These are phyloP conservation scores for Hippocampus comes DNA, from an alignment of 2,113 vertebrate genomes.

Conservation along the genomic window DNA sequence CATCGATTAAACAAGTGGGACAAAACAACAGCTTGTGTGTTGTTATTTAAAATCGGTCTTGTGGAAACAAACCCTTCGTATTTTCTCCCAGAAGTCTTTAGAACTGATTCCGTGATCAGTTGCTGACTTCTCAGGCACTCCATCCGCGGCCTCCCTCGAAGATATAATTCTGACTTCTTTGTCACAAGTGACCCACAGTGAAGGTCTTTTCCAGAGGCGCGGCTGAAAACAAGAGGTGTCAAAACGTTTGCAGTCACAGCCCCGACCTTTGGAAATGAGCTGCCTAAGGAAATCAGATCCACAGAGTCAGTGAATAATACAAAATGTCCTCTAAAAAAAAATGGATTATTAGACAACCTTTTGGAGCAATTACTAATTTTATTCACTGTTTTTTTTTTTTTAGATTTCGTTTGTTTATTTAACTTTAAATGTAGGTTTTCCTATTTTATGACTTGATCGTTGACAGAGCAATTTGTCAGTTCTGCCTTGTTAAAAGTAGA, in stretches of 20 bases:
- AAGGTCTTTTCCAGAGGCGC: constrained; percentile 7
- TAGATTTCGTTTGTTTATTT: not conserved
- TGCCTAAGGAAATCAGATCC: not conserved
- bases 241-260: constrained; percentile 3
- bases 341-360: not conserved
- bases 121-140: not conserved
- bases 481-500: not conserved
- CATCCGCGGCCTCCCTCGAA: not conserved
- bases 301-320: not conserved
- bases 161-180: constrained; percentile 4
- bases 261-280: constrained; percentile 1
- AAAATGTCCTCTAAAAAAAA: not conserved
- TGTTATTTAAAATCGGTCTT: not conserved
- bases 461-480: not conserved
- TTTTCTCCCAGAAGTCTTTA: not conserved
- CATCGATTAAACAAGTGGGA: not conserved
- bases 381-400: not conserved
- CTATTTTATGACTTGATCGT: not conserved
- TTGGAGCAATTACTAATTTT: not conserved
- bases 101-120: not conserved
- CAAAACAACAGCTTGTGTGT: not conserved
- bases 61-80: not conserved
- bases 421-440: not conserved
- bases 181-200: constrained; percentile 3
- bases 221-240: constrained; percentile 11